A percentile compares a stretch with the other conserved stretches of the same genome.
Conservation (phyloP, 2,113 vertebrate genomes). For the Bagarius yarrelli region DNA sequence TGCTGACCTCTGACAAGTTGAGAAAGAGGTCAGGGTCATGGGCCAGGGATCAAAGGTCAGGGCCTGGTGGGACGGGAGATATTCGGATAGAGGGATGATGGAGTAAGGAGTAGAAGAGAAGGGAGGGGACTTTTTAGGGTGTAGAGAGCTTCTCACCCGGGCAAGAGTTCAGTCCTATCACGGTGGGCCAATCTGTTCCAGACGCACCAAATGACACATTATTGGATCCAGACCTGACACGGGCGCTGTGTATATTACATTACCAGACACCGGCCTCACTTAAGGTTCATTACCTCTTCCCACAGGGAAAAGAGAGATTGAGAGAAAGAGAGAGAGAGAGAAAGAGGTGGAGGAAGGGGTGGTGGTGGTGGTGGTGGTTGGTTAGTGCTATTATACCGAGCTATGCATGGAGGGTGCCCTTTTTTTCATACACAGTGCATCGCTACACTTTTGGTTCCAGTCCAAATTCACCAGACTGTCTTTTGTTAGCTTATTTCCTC, state of each 20-base stretch:
- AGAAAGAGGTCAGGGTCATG: constrained; percentile 70
- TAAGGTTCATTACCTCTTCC: constrained; percentile 88
- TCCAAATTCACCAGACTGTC: neutral
- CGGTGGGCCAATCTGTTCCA: constrained; percentile 96
- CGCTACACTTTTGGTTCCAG: neutral
- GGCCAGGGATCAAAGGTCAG: neutral
- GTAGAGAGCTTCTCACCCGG: constrained; percentile 82
- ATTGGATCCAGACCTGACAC: constrained; percentile 99
- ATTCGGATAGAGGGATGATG: neutral
- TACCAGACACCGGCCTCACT: constrained; percentile 90
- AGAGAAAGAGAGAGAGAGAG: constrained; percentile 16
- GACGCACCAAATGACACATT: constrained; percentile 98
- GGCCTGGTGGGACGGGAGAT: neutral
- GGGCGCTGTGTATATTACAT: constrained; percentile 84
- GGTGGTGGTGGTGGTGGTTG: neutral
- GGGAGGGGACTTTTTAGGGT: constrained; percentile 29
- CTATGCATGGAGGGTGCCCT: constrained; percentile 73
- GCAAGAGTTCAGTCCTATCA: constrained; percentile 98
- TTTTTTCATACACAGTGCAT: constrained; percentile 75
- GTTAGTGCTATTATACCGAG: constrained; percentile 75
- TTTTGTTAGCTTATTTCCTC: neutral
- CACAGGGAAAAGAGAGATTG: constrained; percentile 56
- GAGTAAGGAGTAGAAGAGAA: neutral
- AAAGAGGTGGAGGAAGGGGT: constrained; percentile 3
- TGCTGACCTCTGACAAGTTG: constrained; percentile 57